Conservation (phyloP, 2,113 vertebrate genomes). For the Phyllopteryx taeniolatus region DNA sequence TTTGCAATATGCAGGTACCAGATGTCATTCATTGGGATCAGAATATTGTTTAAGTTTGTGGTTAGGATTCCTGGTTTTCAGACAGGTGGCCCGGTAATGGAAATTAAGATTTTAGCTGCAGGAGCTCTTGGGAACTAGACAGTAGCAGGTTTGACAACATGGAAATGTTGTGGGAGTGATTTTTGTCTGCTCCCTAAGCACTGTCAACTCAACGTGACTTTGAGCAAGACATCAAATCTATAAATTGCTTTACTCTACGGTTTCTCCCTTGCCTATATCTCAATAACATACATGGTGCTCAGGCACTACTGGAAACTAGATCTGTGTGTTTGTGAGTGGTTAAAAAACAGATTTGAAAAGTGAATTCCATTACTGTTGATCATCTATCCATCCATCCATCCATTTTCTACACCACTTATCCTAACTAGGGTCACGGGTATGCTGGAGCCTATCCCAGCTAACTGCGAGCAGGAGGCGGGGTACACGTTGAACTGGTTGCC, state of each 20-base stretch:
- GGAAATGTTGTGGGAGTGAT: neutral
- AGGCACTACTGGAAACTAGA: neutral
- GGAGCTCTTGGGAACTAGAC: neutral
- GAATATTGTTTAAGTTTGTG: neutral
- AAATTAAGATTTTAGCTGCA: neutral
- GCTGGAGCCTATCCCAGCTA: too few species aligned
- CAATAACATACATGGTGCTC: too few species aligned
- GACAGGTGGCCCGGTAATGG: neutral
- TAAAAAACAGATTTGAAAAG: slow-evolving; percentile 1
- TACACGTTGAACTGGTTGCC: too few species aligned
- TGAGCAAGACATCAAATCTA: neutral
- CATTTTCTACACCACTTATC: too few species aligned
- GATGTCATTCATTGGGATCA: neutral
- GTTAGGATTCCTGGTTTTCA: neutral
- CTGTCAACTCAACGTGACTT: neutral
- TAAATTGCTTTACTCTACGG: neutral
- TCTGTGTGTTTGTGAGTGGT: neutral
- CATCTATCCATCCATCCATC: too few species aligned
- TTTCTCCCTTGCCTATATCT: too few species aligned
- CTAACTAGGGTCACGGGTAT: too few species aligned
- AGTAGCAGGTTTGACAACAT: neutral
- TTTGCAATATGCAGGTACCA: slow-evolving; percentile 12
- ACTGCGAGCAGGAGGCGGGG: too few species aligned
- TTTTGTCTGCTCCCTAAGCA: neutral
- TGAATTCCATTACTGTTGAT: neutral